Conservation (phyloP, 2,797 vertebrate species). For the Jordanella pulchra region DNA sequence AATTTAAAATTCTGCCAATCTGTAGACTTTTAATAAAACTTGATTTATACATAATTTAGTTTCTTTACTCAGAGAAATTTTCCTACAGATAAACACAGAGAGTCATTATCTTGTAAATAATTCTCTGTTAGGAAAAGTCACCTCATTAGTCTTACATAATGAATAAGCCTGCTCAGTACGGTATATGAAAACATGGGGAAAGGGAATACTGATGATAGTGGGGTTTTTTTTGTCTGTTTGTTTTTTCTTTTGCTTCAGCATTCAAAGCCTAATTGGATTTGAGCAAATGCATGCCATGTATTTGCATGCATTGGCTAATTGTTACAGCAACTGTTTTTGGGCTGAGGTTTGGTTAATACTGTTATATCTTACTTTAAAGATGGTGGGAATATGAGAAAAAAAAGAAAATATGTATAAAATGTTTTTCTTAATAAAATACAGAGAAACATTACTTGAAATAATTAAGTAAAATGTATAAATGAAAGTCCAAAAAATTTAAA, state of each 20-base stretch:
- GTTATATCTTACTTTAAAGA: conserved; percentile 34
- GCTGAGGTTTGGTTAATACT: conserved; percentile 27
- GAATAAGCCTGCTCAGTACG: conserved; percentile 42
- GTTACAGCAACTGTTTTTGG: conserved; percentile 51
- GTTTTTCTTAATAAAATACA: background rate
- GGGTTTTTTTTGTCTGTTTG: background rate
- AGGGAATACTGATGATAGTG: conserved; percentile 34
- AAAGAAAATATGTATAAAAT: background rate
- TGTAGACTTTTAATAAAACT: conserved; percentile 14
- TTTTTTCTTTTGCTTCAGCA: conserved; percentile 28
- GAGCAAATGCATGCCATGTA: conserved; percentile 11
- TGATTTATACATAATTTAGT: conserved; percentile 40
- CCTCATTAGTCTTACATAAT: conserved; percentile 56
- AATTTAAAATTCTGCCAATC: background rate
- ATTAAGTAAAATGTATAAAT: too few relatives aligned
- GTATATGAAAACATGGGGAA: conserved; percentile 40
- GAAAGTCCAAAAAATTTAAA: too few relatives aligned
- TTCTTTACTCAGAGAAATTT: conserved; percentile 43
- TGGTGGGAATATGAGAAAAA: conserved; percentile 5
- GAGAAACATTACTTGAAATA: background rate
- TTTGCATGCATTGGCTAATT: conserved; percentile 33
- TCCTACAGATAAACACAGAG: conserved; percentile 27
- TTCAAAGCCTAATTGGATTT: conserved; percentile 43
- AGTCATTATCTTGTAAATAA: conserved; percentile 53
- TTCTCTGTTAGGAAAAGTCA: conserved; percentile 39